phyloP scores from a whole-genome alignment of 2,797 vertebrate species.

The Numenius phaeopus region DNA sequence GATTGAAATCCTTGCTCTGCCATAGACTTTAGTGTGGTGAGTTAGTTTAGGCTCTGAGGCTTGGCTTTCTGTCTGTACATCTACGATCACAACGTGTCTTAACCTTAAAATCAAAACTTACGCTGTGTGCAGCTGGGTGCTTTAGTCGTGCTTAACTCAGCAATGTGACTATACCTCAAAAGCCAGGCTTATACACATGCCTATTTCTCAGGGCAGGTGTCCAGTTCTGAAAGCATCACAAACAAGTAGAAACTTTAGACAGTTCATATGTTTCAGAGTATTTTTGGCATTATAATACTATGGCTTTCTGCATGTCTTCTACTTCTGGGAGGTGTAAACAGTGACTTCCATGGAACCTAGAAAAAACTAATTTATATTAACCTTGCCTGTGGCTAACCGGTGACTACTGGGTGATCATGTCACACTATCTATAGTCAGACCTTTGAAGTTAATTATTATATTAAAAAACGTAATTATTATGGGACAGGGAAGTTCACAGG shows the following conservation, averaged over 20 bases:
- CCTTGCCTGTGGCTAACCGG: background rate
- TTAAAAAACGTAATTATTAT: background rate
- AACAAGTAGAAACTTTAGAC: background rate
- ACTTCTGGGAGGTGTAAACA: background rate
- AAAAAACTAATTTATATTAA: background rate
- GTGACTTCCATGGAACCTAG: background rate
- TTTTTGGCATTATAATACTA: background rate
- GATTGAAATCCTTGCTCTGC: background rate
- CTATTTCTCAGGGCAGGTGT: background rate
- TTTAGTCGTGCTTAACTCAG: background rate
- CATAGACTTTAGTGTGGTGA: background rate
- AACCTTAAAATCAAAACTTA: background rate
- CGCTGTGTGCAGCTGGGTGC: background rate
- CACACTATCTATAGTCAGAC: background rate
- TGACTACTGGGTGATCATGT: background rate
- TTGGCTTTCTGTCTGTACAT: background rate
- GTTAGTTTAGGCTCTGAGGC: background rate
- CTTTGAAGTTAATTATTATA: background rate
- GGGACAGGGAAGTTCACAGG: background rate
- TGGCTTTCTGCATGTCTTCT: background rate
- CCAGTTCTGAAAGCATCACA: background rate
- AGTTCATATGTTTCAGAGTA: background rate
- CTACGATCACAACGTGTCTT: background rate
- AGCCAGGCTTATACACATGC: background rate
- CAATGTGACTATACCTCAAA: background rate